A percentile compares a stretch with the other conserved stretches of the same genome.
Conservation (phyloP, 2,888 invertebrate genomes). For the Drosophila meridionalis region DNA sequence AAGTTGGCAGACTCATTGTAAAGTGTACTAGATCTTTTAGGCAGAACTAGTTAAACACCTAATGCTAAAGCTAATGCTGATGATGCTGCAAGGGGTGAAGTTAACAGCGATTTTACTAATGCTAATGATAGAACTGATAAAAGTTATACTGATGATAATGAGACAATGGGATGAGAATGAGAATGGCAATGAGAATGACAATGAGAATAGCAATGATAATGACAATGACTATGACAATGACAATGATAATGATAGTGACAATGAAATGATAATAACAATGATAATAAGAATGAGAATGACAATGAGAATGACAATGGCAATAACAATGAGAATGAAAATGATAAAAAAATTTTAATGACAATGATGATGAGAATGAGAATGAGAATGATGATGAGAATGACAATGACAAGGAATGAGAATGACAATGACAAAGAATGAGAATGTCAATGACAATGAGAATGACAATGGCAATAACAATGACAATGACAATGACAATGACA, state of each 20-base stretch:
- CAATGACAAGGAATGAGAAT: background rate
- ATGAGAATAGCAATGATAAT: background rate
- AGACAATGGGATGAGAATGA: background rate
- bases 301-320: background rate
- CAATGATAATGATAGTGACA: background rate
- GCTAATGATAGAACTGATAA: background rate
- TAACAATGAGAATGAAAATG: constrained; percentile 4
- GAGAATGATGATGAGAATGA: background rate
- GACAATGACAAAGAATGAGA: background rate
- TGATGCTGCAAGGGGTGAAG: background rate
- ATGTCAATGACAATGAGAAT: background rate
- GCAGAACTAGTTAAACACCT: background rate
- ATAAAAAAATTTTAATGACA: background rate
- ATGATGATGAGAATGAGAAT: background rate
- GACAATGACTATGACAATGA: background rate
- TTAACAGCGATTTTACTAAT: background rate
- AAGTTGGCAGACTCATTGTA: background rate
- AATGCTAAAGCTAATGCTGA: background rate
- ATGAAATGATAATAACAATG: constrained; percentile 2
- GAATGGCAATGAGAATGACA: background rate
- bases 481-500: background rate
- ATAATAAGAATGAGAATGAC: background rate
- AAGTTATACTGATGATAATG: background rate
- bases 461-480: background rate
- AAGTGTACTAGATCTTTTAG: background rate